Percentiles rank a stretch among this genome's conserved stretches.
Conservation (phyloP, 2,797 vertebrate species). For the Esox masquinongy region DNA sequence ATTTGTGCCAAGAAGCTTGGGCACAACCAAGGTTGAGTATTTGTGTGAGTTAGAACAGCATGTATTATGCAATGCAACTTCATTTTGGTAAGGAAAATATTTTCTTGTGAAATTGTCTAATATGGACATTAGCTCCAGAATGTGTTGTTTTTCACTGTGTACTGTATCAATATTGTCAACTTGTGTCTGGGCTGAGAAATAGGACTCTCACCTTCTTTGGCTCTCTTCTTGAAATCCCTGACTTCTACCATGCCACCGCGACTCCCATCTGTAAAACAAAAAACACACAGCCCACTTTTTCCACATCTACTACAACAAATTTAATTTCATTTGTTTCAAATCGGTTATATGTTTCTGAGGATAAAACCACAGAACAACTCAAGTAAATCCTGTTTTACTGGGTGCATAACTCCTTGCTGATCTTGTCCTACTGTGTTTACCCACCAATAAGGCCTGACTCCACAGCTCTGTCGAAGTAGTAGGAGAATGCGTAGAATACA, state of each 20-base stretch:
- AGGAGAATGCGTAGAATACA: conserved; percentile 96
- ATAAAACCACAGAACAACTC: neutral
- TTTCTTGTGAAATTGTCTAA: conserved; percentile 59
- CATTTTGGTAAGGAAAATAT: conserved; percentile 44
- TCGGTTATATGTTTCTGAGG: neutral
- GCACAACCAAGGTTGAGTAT: conserved; percentile 43
- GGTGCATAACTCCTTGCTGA: neutral
- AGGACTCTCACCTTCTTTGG: conserved; percentile 88
- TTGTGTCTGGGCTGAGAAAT: conserved; percentile 37
- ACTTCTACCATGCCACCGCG: conserved; percentile 89
- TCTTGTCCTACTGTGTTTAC: conserved; percentile 41
- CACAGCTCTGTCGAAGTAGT: conserved; percentile 93
- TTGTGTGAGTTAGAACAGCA: conserved; percentile 51
- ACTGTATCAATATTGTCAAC: conserved; percentile 41
- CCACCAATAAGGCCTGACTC: conserved; percentile 93
- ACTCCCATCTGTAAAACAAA: conserved; percentile 81
- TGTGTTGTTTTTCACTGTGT: conserved; percentile 51
- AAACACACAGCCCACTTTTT: conserved; percentile 5
- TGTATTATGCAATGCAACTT: conserved; percentile 37
- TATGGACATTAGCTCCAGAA: conserved; percentile 52
- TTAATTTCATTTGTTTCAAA: neutral
- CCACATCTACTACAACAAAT: neutral
- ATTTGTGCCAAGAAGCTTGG: conserved; percentile 32
- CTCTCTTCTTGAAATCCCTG: conserved; percentile 92
- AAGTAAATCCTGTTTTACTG: neutral